Evolutionary conservation across 2,888 invertebrate species (phyloP).

Genomic region (Cosmia pyralina): DNA sequence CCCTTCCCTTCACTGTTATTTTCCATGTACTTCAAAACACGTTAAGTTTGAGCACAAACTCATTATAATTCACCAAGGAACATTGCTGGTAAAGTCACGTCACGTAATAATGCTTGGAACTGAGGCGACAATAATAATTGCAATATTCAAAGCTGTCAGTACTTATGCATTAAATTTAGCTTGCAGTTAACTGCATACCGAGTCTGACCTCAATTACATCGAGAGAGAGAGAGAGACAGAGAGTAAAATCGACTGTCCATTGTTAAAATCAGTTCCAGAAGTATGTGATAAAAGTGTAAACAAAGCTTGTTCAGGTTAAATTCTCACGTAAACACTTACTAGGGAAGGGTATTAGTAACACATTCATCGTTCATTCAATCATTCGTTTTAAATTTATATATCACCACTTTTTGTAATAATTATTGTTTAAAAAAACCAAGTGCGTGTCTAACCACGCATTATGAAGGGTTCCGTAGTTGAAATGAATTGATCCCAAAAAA

Average conservation of each 20-base stretch:
- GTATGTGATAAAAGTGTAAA: too few species aligned
- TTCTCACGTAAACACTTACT: too few species aligned
- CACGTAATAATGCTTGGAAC: conserved; percentile 14
- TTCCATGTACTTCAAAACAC: conserved; percentile 36
- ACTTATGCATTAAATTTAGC: conserved; percentile 26
- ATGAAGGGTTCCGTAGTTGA: too few species aligned
- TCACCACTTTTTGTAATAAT: too few species aligned
- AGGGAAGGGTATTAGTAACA: too few species aligned
- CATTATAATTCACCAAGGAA: conserved; percentile 51
- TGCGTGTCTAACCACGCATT: too few species aligned
- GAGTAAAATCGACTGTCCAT: background rate
- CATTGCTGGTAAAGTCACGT: conserved; percentile 26
- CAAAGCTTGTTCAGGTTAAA: too few species aligned
- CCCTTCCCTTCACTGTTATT: conserved; percentile 16
- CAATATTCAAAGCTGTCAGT: conserved; percentile 49
- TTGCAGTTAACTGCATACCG: conserved; percentile 30
- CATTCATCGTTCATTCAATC: too few species aligned
- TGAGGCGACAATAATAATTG: conserved; percentile 51
- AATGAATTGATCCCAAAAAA: too few species aligned
- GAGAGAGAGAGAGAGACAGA: background rate
- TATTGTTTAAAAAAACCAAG: too few species aligned
- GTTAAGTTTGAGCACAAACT: conserved; percentile 33
- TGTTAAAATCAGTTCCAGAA: too few species aligned
- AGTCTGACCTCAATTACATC: conserved; percentile 9
- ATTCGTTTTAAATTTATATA: too few species aligned